Conservation (phyloP, 2,113 vertebrate genomes). For the Gadus macrocephalus region DNA sequence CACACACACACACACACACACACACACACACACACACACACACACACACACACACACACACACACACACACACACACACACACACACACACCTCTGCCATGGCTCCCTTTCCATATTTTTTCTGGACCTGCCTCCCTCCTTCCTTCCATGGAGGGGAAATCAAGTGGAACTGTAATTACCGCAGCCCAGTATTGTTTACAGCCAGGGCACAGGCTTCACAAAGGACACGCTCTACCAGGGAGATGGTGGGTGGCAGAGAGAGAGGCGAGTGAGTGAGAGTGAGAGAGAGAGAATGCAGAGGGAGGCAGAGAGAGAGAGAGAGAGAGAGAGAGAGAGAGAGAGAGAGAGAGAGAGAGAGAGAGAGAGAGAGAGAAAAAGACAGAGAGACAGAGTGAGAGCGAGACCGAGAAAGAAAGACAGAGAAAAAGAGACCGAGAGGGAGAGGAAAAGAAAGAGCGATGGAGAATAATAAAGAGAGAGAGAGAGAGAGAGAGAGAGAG, state of each 20-base stretch:
- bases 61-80: no score
- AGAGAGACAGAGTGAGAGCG: not conserved
- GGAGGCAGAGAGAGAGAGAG: not conserved
- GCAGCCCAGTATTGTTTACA: constrained; percentile 52
- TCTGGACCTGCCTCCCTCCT: constrained; percentile 1
- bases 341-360: constrained; percentile 1
- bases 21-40: no score
- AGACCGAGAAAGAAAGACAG: no score
- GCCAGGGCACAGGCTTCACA: constrained; percentile 23
- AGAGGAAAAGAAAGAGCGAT: no score
- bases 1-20: no score
- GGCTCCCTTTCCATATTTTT: no score
- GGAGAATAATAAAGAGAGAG: not conserved
- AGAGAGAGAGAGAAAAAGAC: not conserved
- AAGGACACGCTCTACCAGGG: constrained; percentile 27
- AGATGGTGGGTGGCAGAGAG: not conserved
- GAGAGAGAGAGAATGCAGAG: not conserved
- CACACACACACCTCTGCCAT: no score
- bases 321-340: constrained; percentile 11
- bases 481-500: not conserved
- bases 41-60: no score
- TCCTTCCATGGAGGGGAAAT: constrained; percentile 9
- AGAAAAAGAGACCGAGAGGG: not conserved
- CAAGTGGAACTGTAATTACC: constrained; percentile 58
- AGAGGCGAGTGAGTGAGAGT: not conserved